Conservation (phyloP, 1,140 invertebrate species). For the Danaus plexippus region DNA sequence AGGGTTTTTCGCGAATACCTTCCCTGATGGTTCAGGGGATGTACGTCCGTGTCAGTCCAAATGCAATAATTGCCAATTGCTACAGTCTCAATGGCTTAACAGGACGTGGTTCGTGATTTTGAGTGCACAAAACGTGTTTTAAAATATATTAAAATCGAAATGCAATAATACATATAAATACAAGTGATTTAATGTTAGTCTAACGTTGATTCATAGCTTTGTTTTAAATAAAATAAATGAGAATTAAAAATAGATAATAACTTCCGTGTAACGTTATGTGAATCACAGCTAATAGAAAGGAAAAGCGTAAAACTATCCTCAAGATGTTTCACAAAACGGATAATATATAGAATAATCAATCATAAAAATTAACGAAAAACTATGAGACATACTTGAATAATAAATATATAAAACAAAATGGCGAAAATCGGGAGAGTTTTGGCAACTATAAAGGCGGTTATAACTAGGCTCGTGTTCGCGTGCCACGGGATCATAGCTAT, state of each 20-base stretch:
- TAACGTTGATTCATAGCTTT: no score
- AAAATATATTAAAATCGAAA: no score
- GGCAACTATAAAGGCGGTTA: conserved; percentile 84
- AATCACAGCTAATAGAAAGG: not conserved
- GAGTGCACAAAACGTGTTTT: no score
- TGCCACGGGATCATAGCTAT: conserved; percentile 85
- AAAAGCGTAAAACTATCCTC: conserved; percentile 4
- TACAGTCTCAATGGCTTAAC: no score
- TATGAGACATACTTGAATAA: not conserved
- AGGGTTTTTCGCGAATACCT: no score
- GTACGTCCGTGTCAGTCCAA: no score
- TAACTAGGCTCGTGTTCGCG: conserved; percentile 84
- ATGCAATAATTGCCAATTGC: no score
- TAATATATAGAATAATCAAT: not conserved
- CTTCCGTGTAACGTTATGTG: conserved; percentile 7
- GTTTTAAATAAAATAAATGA: not conserved
- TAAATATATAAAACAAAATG: conserved; percentile 37
- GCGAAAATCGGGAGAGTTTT: conserved; percentile 79
- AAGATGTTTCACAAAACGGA: not conserved
- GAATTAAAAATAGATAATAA: conserved; percentile 4
- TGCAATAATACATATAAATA: no score
- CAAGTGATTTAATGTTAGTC: no score
- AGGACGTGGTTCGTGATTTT: no score
- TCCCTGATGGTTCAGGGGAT: no score
- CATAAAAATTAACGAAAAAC: conserved; percentile 5